These are phyloP conservation scores for Astreopora myriophthalma DNA, from an alignment of 64 coral and sea anemone species.

Conservation along the genomic window DNA sequence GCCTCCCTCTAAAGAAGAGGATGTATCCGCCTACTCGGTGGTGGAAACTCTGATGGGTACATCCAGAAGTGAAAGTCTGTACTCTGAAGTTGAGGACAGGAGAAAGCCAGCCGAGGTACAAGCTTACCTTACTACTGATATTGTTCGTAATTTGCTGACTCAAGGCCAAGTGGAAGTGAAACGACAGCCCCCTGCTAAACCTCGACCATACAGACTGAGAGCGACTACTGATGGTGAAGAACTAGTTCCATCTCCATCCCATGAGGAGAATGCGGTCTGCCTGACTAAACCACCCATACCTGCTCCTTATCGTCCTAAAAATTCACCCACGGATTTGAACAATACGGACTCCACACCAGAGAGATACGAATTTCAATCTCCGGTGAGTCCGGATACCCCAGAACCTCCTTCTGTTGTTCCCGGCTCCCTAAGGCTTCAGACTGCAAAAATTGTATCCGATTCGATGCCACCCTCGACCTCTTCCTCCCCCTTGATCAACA, in stretches of 20 bases:
- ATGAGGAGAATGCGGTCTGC: background rate
- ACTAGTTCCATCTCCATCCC: background rate
- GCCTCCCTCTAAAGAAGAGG: background rate
- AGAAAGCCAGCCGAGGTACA: background rate
- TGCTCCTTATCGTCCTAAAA: background rate
- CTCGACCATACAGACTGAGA: conserved; percentile 1
- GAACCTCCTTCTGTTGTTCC: background rate
- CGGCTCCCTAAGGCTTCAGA: background rate
- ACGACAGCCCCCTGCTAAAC: conserved; percentile 18
- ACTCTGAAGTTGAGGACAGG: conserved; percentile 1
- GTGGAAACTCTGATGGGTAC: background rate
- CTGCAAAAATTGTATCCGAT: background rate
- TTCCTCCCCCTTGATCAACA: background rate
- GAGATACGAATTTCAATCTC: background rate
- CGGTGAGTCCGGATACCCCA: background rate
- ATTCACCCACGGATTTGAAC: background rate
- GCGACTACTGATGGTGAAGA: background rate
- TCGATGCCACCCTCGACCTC: background rate
- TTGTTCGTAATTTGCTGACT: background rate
- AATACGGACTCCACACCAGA: background rate
- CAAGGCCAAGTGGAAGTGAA: background rate
- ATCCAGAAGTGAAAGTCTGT: background rate
- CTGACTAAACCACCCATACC: background rate
- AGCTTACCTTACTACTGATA: conserved; percentile 8
- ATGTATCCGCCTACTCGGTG: background rate